Evolutionary conservation across 2,797 vertebrate species (phyloP).

Genomic region (Emydoidea blandingii): DNA sequence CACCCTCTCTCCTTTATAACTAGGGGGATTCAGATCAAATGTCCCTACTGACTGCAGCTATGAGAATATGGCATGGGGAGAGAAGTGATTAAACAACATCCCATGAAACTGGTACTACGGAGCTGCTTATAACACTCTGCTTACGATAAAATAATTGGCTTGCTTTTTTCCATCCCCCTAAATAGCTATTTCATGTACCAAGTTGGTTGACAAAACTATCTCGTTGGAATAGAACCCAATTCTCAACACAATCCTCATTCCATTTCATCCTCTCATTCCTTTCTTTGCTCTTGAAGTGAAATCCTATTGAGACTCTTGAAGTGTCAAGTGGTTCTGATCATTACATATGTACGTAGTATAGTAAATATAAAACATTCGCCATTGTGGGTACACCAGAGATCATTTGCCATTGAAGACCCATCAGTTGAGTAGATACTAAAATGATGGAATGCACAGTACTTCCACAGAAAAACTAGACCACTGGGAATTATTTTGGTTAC

Average conservation of each 20-base stretch:
- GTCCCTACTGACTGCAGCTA: neutral
- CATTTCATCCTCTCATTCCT: too few species aligned
- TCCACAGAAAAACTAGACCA: slow-evolving; percentile 33
- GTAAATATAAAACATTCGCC: neutral
- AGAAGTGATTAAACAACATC: rapidly evolving
- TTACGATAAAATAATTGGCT: neutral
- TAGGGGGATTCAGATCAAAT: neutral
- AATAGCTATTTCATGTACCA: neutral
- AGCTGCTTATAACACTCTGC: neutral
- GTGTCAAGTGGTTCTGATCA: neutral
- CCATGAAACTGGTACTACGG: neutral
- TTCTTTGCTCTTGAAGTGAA: neutral
- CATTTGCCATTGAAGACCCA: neutral
- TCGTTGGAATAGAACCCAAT: neutral
- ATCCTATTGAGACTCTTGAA: neutral
- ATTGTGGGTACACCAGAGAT: neutral
- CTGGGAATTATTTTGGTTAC: neutral
- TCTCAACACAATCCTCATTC: neutral
- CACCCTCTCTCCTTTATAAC: neutral
- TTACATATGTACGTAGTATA: neutral
- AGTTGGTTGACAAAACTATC: neutral
- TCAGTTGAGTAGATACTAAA: neutral
- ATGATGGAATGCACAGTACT: slow-evolving; percentile 3
- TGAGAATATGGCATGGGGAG: rapidly evolving
- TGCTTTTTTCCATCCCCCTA: neutral